Evolutionary conservation across 2,797 vertebrate species (phyloP).

Genomic region (Phyllotis vaccarum): DNA sequence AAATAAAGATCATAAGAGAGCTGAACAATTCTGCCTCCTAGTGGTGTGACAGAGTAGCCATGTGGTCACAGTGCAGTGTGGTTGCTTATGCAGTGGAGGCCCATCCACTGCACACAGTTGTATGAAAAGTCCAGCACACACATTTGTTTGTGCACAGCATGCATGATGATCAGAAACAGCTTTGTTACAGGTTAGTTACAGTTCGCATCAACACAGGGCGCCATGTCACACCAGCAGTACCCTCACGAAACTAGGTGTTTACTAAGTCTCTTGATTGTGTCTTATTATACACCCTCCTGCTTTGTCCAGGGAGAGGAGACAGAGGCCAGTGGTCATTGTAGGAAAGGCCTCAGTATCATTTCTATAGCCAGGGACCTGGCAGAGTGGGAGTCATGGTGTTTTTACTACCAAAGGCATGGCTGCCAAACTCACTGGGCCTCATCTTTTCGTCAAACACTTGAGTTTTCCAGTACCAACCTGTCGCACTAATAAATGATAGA

Average conservation of each 20-base stretch:
- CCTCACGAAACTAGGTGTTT: not conserved
- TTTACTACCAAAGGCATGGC: rapidly evolving
- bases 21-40: not conserved
- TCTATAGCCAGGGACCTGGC: not conserved
- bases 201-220: not conserved
- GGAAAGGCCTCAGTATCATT: not conserved
- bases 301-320: not conserved
- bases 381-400: not conserved
- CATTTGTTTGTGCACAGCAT: not conserved
- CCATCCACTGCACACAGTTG: too few species aligned
- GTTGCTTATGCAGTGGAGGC: not conserved
- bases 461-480: too few species aligned
- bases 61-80: too few species aligned
- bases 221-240: too few species aligned
- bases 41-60: not conserved
- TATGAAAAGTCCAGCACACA: not conserved
- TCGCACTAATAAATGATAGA: too few species aligned
- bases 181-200: not conserved
- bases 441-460: too few species aligned
- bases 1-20: not conserved
- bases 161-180: not conserved
- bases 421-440: not conserved
- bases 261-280: not conserved
- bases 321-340: not conserved
- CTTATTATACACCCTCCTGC: not conserved